Evolutionary conservation across 2,797 vertebrate genomes (phyloP).

Genomic region (Champsocephalus gunnari): DNA sequence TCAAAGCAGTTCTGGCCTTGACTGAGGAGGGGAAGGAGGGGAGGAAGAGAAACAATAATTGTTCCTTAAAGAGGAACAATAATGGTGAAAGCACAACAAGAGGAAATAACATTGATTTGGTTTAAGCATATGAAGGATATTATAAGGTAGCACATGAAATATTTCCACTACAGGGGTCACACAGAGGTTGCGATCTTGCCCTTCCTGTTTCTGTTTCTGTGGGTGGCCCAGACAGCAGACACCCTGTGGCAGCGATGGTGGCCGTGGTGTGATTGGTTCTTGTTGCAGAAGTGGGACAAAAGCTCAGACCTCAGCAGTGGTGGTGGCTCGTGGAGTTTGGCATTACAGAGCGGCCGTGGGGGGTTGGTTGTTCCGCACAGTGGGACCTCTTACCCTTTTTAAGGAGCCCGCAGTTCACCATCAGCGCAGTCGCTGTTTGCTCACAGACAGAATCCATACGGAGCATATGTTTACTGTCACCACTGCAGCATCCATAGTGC

Average conservation of each 20-base stretch:
- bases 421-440: conserved; percentile 27
- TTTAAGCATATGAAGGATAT: no score
- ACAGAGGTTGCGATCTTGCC: conserved; percentile 47
- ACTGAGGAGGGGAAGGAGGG: no score
- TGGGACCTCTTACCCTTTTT: conserved; percentile 34
- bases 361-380: conserved; percentile 26
- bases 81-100: no score
- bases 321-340: conserved; percentile 11
- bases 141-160: no score
- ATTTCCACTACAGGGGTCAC: no score
- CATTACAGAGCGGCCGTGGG: conserved; percentile 2
- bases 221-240: conserved; percentile 40
- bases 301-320: conserved; percentile 18
- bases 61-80: no score
- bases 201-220: conserved; percentile 55
- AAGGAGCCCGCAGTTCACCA: conserved; percentile 26
- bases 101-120: no score
- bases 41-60: no score
- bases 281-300: conserved; percentile 41
- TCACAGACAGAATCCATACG: conserved; percentile 44
- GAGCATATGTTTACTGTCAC: conserved; percentile 49
- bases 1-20: no score
- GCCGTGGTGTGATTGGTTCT: conserved; percentile 20
- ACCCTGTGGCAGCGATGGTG: conserved; percentile 16
- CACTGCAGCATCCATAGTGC: conserved; percentile 44